phyloP scores from a whole-genome alignment of 2,113 vertebrate genomes.

The Apaloderma vittatum region DNA sequence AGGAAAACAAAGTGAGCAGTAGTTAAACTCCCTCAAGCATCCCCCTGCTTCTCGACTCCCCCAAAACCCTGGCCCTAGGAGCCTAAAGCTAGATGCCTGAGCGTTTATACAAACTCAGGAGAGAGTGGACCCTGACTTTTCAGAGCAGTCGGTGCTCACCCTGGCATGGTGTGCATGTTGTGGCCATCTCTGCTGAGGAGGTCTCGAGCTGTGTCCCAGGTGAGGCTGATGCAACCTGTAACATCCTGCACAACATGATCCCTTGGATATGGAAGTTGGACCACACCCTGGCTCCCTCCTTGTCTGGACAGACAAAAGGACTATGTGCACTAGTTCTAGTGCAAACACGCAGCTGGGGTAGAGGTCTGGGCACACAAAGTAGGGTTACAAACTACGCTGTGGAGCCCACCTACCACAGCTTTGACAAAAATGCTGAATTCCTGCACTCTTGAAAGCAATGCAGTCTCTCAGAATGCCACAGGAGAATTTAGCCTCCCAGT shows the following conservation, averaged over 20 bases:
- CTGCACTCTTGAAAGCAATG: not conserved
- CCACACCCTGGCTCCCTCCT: not conserved
- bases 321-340: accelerated
- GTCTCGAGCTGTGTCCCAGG: not conserved
- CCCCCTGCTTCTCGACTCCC: no score
- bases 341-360: not conserved
- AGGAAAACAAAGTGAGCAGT: not conserved
- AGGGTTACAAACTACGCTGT: not conserved
- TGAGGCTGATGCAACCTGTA: not conserved
- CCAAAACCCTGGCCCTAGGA: not conserved
- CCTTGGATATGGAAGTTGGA: accelerated
- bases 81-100: not conserved
- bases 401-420: not conserved
- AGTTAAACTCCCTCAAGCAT: not conserved
- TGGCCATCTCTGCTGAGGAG: not conserved
- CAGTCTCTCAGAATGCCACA: not conserved
- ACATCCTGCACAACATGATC: not conserved
- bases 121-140: not conserved
- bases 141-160: accelerated
- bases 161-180: no score
- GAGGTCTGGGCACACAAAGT: not conserved
- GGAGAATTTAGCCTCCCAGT: not conserved
- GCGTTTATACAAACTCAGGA: not conserved
- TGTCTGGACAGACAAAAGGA: not conserved
- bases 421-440: not conserved